Evolutionary conservation across 2,797 vertebrate species (phyloP).

Genomic region (Clarias pachynema): DNA sequence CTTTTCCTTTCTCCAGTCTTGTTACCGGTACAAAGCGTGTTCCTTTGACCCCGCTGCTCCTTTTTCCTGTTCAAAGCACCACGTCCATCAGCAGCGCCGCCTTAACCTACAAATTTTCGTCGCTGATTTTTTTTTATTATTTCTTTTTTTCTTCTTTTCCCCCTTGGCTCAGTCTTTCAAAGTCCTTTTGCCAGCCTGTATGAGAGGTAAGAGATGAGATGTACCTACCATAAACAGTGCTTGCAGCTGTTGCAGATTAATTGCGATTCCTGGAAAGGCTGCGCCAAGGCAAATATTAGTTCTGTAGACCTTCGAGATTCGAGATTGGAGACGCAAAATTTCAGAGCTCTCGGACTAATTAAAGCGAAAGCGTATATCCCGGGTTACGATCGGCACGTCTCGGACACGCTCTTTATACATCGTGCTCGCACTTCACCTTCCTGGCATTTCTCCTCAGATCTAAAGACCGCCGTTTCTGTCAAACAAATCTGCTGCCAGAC

Average conservation of each 20-base stretch:
- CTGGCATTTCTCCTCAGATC: background rate
- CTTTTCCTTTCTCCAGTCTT: background rate
- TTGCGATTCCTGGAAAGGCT: conserved; percentile 62
- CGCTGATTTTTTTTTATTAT: too few relatives aligned
- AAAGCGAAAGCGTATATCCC: conserved; percentile 42
- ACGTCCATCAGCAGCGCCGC: background rate
- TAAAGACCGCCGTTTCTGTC: conserved; percentile 24
- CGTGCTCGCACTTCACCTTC: background rate
- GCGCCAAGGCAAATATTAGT: conserved; percentile 80
- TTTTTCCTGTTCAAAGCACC: background rate
- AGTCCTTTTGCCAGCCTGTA: conserved; percentile 24
- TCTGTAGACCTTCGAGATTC: conserved; percentile 61
- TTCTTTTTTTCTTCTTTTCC: background rate
- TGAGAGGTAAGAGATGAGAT: conserved; percentile 22
- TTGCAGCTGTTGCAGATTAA: conserved; percentile 78
- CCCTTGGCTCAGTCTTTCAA: background rate
- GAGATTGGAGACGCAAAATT: conserved; percentile 31
- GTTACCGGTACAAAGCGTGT: background rate
- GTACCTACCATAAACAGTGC: conserved; percentile 73
- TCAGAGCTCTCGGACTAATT: conserved; percentile 40
- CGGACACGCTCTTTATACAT: background rate
- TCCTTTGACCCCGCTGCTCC: background rate
- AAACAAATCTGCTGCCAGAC: conserved; percentile 41
- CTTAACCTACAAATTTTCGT: background rate
- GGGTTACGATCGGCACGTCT: conserved; percentile 5